phyloP scores from a whole-genome alignment of 2,113 vertebrate species.

The Zosterops lateralis region DNA sequence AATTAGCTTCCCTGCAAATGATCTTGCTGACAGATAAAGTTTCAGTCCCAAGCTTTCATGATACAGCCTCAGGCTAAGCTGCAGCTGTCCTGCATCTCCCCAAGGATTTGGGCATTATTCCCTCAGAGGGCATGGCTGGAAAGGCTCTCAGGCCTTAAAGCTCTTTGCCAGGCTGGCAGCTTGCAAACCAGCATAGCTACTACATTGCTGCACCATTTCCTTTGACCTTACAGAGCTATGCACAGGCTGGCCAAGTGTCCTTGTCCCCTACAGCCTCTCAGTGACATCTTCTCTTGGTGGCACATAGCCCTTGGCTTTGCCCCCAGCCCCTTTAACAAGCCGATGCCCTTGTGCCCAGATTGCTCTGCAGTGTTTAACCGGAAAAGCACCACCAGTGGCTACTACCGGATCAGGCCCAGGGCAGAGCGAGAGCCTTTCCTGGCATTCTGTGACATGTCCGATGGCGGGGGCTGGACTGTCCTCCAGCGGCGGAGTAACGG shows the following conservation, averaged over 20 bases:
- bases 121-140: neutral
- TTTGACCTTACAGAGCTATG: neutral
- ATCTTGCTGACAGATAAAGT: neutral
- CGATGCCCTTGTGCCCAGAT: slow-evolving; percentile 51
- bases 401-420: slow-evolving; percentile 82
- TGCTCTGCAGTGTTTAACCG: slow-evolving; percentile 81
- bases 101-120: neutral
- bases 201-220: neutral
- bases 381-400: slow-evolving; percentile 74
- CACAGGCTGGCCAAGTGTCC: neutral
- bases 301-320: neutral
- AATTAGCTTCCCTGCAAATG: neutral
- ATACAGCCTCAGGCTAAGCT: neutral
- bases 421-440: slow-evolving; percentile 78
- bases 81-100: neutral
- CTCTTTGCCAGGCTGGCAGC: neutral
- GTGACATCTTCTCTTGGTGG: neutral
- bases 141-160: neutral
- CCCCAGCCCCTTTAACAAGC: fast-evolving
- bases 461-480: slow-evolving; percentile 89
- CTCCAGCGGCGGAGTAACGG: slow-evolving; percentile 84
- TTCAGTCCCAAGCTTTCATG: neutral
- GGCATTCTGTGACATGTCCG: slow-evolving; percentile 89
- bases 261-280: neutral
- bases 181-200: neutral